Base-by-base conservation (phyloP, 2,888 invertebrate genomes). In the Sceliomorpha sp. region DNA sequence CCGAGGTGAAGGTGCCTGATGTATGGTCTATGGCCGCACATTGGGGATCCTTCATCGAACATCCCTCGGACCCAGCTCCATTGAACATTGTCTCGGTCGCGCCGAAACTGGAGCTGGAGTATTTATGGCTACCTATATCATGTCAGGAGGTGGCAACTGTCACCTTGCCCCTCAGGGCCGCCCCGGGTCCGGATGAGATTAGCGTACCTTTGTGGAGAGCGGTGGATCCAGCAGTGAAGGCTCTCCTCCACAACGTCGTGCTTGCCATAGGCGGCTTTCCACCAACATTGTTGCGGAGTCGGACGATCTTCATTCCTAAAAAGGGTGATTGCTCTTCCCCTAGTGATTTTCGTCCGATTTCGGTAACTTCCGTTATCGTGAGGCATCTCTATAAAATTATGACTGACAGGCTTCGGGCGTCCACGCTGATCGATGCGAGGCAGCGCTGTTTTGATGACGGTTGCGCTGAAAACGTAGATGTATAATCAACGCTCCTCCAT, bases 201-300 rank as follows among this genome's bases (percentile, higher is more conserved):
- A 72, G 67, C 5, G 37, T 71, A 8, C 42, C 64, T 0, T 56
- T 72, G 0, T 77, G 78, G 74, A 56, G 60, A n/a, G 12, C 29
- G 3, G 69, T 76, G 12, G 70, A 77, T 0, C 0, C 17, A 1
- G 0, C 15, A 0, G 15, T 50, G 1, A 26, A 26, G 12, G 29
- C 42, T 0, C 27, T 67, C 0, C 9, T 50, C 3, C 48, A 26
- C 26, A 58, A 58, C 26, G 3, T 58, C 1, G 15, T 59, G 6
- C 15, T 62, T 2, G 20, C 20, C 1, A 3, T 8, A 0, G 62
- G 51, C 1, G 27, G 26, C 2, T 50, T 64, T 5, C 45, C 56
- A 2, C 4, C 44, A 81, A 78, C 85, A 80, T 80, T 84, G 82
- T 20, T 68, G 1, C n/a, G 14, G 20, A 42, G 55, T 9, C 7